Base-by-base conservation (phyloP, 2,888 invertebrate genomes). In the Clivina fossor region DNA sequence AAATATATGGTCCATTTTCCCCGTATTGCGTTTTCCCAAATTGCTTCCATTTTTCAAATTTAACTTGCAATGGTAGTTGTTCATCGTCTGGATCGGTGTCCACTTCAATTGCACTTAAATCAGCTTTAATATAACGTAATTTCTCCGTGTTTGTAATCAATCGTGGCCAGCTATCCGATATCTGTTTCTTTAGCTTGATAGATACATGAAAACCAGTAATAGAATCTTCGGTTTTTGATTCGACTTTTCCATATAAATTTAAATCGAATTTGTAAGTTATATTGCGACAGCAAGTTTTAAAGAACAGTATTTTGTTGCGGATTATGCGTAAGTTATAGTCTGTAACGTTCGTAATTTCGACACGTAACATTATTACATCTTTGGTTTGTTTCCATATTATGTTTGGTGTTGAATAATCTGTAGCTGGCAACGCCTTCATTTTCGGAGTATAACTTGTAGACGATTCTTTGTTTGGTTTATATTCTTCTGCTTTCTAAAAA, bases 311-410 rank as follows among this genome's bases (percentile, higher is more conserved):
- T 46, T 63, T 63, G 35, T 62, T 61, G 46, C 65, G 65, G 5
- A 62, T 50, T 13, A 73, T 40, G 9, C 47, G 61, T 3, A 68
- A n/a, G 24, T 60, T 60, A 48, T 65, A 70, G 3, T 66, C 57
- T 11, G 61, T 20, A 3, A 69, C 66, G 38, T 64, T 66, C 1
- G 63, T 55, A 7, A 73, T 33, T 55, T 64, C 61, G 26, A 73
- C 69, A 32, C 58, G 63, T 3, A 73, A 5, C 51, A 64, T 68
- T 5, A 72, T 46, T 3, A 41, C 33, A 1, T 58, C 56, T 4
- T 67, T 62, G 1, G 66, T 69, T 62, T 73, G 71, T 3, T 65
- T 65, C 73, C 73, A 73, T 20, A 61, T 58, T 8, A 72, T 62
- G n/a, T 69, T 64, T 1, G 73, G 73, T 2, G 71, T 70, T 2